Base-by-base conservation (phyloP, 92 coral and sea anemone species). In the Virgularia gustaviana region DNA sequence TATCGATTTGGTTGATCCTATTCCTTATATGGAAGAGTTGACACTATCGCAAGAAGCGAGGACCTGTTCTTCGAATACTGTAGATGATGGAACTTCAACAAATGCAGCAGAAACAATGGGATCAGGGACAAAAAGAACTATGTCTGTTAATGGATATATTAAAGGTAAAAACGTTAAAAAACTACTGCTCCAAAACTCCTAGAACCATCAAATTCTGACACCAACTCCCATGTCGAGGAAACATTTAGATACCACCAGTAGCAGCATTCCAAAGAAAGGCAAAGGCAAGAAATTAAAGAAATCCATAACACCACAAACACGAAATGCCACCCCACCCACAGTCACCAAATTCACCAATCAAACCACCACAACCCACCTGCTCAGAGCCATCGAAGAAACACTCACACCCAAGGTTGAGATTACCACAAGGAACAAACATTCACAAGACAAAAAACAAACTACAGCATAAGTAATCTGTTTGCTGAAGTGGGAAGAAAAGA, bases 1-100 rank as follows among this genome's bases (percentile, higher is more conserved):
- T 25, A 61, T 78, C 27, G 71, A 60, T 71, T 55, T 68, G 43
- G 62, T 29, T 47, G 57, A 72, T 43, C 27, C 32, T 71, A 24
- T 39, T 70, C 5, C 77, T 67, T 75, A 65, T 75, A 36, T 63
- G 33, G 52, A 10, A 4, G 77, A 49, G 42, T 65, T 57, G 18
- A 33, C 44, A 15, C 59, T 45, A 34, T 23, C 74, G 45, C 15
- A 61, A 49, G 72, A 12, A 44, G n/a, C n/a, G n/a, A n/a, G n/a
- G n/a, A n/a, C n/a, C n/a, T n/a, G n/a, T n/a, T n/a, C n/a, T n/a
- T n/a, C n/a, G n/a, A 77, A 43, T 47, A 36, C 49, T 22, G 28
- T 18, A 34, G 70, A 42, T 27, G 64, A 45, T 27, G 27, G 27
- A 53, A 53, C 3, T 53, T 53, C 59, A 53, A 30, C 64, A 60